Evolutionary conservation across 2,888 invertebrate genomes (phyloP).

Genomic region (Pediacus dermestoides): DNA sequence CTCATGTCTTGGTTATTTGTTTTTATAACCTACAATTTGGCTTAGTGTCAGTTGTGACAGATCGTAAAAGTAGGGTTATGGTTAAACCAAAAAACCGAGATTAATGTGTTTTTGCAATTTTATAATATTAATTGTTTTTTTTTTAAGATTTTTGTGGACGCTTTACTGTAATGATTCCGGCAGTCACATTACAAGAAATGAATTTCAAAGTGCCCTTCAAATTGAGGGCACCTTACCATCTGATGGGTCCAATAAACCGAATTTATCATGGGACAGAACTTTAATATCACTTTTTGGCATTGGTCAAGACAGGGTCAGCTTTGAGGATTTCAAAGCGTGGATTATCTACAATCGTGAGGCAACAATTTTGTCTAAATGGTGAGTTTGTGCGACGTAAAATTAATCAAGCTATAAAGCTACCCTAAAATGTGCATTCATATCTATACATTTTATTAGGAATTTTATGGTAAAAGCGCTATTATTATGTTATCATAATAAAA

Average conservation of each 20-base stretch:
- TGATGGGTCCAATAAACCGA: slow-evolving; percentile 28
- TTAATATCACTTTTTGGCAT: slow-evolving; percentile 45
- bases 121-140: too few species aligned
- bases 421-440: neutral
- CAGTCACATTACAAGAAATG: slow-evolving; percentile 68
- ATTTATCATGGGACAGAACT: slow-evolving; percentile 46
- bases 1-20: too few species aligned
- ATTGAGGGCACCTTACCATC: slow-evolving; percentile 50
- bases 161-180: slow-evolving; percentile 80
- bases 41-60: too few species aligned
- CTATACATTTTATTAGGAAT: neutral
- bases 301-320: slow-evolving; percentile 58
- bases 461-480: neutral
- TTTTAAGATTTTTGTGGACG: slow-evolving; percentile 73
- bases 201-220: slow-evolving; percentile 65
- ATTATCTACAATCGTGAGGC: slow-evolving; percentile 70
- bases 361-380: slow-evolving; percentile 78
- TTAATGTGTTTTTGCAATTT: too few species aligned
- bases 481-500: too few species aligned
- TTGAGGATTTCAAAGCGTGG: slow-evolving; percentile 78
- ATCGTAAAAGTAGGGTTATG: too few species aligned
- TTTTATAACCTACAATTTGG: too few species aligned
- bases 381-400: too few species aligned
- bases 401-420: neutral
- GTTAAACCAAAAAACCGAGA: too few species aligned